Base-by-base conservation (phyloP, 2,888 invertebrate genomes). In the Leucoptera coffeella region DNA sequence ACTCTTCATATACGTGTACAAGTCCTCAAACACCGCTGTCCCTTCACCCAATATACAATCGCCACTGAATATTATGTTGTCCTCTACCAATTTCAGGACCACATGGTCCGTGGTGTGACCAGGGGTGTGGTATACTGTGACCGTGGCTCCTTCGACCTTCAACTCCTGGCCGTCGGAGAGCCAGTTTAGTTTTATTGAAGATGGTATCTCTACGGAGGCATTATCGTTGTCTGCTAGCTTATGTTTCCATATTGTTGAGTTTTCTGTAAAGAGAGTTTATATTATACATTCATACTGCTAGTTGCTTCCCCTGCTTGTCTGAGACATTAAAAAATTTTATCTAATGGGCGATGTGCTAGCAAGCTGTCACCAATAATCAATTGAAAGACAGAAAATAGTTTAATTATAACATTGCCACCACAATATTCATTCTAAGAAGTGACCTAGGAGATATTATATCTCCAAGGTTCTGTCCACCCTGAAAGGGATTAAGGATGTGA, bases 61-160 rank as follows among this genome's bases (percentile, higher is more conserved):
- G 0, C 94, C 97, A 51, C 92, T 91, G 46, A 97, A 96, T 2
- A 99, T 46, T 3, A 82, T 76, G 32, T 84, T 80, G 24, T 95
- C 94, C 49, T 95, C 92, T 23, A 75, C 42, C 14, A 95, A 61
- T 22, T 78, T 74, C 0, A 97, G 53, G 1, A 85, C 77, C 2
- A 90, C 80, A 60, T 99, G 99, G 53, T 99, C 99, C 0, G 85
- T 86, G 1, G 94, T 86, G 49, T 99, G 99, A 0, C 99, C 99
- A 0, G 78, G 78, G 1, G 78, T 78, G 32, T 78, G 75, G 15
- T 75, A 56, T 2, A 80, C 51, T 35, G 73, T 77, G 2, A 96
- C 50, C 3, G 85, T 87, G 0, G 92, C 92, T 2, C 94, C 93
- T 47, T 90, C 89, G 3, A 87, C 82, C 27, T 64, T 50, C 24